phyloP scores from a whole-genome alignment of 2,797 vertebrate species.

The Sebastes iracundus region DNA sequence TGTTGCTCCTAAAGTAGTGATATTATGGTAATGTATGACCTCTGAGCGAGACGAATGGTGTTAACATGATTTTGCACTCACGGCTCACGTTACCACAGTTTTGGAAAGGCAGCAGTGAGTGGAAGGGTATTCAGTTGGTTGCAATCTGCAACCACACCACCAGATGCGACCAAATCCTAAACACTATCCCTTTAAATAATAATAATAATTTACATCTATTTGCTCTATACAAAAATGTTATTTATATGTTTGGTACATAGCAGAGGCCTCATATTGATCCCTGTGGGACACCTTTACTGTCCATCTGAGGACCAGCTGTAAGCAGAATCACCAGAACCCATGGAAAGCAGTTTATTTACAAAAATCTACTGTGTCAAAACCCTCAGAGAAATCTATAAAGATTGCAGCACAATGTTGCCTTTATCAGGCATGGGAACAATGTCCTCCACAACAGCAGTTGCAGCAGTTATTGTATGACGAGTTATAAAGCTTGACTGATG shows the following conservation, averaged over 20 bases:
- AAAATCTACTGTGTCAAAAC: background rate
- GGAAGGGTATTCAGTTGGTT: too few relatives aligned
- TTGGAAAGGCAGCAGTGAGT: too few relatives aligned
- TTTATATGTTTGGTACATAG: background rate
- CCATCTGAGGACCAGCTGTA: background rate
- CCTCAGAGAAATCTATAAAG: background rate
- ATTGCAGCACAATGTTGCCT: background rate
- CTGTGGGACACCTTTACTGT: background rate
- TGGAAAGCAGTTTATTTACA: background rate
- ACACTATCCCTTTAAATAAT: background rate
- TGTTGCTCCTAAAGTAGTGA: too few relatives aligned
- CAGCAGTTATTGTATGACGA: background rate
- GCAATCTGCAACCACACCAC: too few relatives aligned
- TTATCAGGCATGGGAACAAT: background rate
- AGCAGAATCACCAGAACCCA: background rate
- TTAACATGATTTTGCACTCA: too few relatives aligned
- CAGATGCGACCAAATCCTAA: too few relatives aligned
- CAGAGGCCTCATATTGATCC: background rate
- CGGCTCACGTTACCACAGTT: too few relatives aligned
- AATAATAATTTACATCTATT: background rate
- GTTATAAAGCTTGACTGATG: background rate
- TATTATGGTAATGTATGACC: too few relatives aligned
- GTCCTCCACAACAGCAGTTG: background rate
- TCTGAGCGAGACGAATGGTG: too few relatives aligned
- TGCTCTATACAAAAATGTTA: background rate